phyloP scores from a whole-genome alignment of 2,888 invertebrate species.

The Galeopsomyia nigrocyanea region DNA sequence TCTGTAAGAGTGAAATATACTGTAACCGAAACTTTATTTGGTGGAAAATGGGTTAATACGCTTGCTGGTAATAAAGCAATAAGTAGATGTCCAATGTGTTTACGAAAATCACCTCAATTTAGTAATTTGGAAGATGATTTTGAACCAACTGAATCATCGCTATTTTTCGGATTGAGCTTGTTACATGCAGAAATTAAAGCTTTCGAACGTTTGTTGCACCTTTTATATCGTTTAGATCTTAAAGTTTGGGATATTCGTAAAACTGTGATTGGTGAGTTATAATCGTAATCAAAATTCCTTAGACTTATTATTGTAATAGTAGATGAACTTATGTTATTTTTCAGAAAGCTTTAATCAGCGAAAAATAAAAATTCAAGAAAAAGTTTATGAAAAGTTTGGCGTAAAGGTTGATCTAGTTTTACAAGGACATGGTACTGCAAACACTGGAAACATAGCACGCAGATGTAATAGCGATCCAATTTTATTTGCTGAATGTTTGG shows the following conservation, averaged over 20 bases:
- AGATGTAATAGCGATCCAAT: too few relatives aligned
- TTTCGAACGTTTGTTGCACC: slow-evolving; percentile 19
- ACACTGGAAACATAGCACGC: too few relatives aligned
- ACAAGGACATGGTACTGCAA: neutral
- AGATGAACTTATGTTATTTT: too few relatives aligned
- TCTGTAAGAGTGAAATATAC: neutral
- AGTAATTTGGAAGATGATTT: slow-evolving; percentile 8
- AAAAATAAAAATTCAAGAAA: slow-evolving; percentile 6
- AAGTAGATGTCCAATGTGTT: slow-evolving; percentile 9
- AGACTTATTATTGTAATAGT: too few relatives aligned
- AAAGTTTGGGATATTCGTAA: too few relatives aligned
- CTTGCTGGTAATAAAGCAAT: slow-evolving; percentile 3
- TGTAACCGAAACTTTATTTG: slow-evolving; percentile 6
- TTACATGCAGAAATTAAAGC: slow-evolving; percentile 23
- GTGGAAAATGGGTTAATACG: slow-evolving; percentile 22
- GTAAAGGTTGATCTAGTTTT: neutral
- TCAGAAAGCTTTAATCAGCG: slow-evolving; percentile 4
- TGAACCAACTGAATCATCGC: neutral
- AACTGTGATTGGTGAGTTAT: too few relatives aligned
- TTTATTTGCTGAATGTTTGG: too few relatives aligned
- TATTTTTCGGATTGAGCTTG: slow-evolving; percentile 3
- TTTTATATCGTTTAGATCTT: too few relatives aligned
- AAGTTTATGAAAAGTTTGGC: neutral
- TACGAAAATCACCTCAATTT: slow-evolving; percentile 5
- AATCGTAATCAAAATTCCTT: too few relatives aligned